phyloP scores from a whole-genome alignment of 2,888 invertebrate species.

The Saturnia pavonia region DNA sequence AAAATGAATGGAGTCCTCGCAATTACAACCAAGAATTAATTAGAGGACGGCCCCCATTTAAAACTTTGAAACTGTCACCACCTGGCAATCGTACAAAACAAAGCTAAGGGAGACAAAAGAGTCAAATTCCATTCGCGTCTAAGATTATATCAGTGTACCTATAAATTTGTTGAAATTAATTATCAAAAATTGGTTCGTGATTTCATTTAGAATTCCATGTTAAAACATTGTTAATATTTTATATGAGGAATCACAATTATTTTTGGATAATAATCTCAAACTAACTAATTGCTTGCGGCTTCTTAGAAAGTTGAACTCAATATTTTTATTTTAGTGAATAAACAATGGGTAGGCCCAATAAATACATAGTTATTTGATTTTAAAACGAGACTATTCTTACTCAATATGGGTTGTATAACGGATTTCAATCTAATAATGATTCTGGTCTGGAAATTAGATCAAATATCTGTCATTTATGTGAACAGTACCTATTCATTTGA shows the following conservation, averaged over 20 bases:
- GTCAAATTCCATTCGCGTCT: conserved; percentile 44
- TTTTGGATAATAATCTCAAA: conserved; percentile 24
- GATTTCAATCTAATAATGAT: conserved; percentile 14
- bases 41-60: conserved; percentile 51
- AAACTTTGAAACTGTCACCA: conserved; percentile 61
- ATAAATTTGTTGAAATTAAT: conserved; percentile 44
- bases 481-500: conserved; percentile 15
- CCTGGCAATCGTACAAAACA: conserved; percentile 54
- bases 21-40: conserved; percentile 63
- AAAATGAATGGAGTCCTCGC: conserved; percentile 45
- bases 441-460: conserved; percentile 11
- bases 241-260: conserved; percentile 7
- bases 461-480: conserved; percentile 13
- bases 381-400: background rate
- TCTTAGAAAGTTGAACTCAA: conserved; percentile 7
- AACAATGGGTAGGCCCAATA: background rate
- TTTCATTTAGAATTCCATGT: conserved; percentile 13
- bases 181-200: conserved; percentile 24
- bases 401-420: conserved; percentile 6
- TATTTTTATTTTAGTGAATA: background rate
- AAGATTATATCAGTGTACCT: conserved; percentile 39
- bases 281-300: conserved; percentile 24
- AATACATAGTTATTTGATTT: background rate
- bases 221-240: background rate
- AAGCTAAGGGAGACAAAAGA: conserved; percentile 43